Percentiles rank a stretch among this genome's conserved stretches.
These are phyloP conservation scores for Paracyprichromis sp. DNA, from an alignment of 2,113 vertebrate species.

Conservation along the genomic window DNA sequence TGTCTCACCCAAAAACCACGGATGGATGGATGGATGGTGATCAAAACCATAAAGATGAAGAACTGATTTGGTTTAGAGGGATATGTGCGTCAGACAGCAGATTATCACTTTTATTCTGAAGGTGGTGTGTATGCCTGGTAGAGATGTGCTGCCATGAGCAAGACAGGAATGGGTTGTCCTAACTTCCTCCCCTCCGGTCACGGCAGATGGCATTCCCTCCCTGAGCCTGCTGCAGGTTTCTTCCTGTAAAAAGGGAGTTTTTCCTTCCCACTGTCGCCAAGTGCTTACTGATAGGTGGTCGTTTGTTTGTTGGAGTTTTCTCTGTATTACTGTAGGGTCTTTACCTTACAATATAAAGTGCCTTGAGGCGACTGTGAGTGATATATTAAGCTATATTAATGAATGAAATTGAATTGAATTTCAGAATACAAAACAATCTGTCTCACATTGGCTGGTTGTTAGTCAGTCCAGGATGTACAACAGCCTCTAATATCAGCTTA, in stretches of 20 bases:
- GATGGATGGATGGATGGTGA: background rate
- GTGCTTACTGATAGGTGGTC: background rate
- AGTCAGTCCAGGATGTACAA: background rate
- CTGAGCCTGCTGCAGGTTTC: background rate
- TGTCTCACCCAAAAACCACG: background rate
- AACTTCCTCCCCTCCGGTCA: background rate
- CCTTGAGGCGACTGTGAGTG: background rate
- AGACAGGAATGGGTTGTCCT: background rate
- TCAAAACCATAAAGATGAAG: background rate
- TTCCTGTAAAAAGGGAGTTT: background rate
- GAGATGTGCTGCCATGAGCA: background rate
- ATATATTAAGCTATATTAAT: too few species aligned
- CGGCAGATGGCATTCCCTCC: background rate
- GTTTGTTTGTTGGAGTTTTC: background rate
- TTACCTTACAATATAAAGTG: background rate
- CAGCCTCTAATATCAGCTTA: background rate
- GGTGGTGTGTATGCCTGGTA: background rate
- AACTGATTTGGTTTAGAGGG: background rate
- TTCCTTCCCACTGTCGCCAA: background rate
- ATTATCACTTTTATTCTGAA: background rate
- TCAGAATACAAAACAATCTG: background rate
- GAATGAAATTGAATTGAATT: too few species aligned
- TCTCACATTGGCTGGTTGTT: background rate
- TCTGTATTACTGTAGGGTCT: background rate
- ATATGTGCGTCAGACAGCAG: background rate